phyloP scores from a whole-genome alignment of 2,797 vertebrate species.

The Ctenopoma multispine region DNA sequence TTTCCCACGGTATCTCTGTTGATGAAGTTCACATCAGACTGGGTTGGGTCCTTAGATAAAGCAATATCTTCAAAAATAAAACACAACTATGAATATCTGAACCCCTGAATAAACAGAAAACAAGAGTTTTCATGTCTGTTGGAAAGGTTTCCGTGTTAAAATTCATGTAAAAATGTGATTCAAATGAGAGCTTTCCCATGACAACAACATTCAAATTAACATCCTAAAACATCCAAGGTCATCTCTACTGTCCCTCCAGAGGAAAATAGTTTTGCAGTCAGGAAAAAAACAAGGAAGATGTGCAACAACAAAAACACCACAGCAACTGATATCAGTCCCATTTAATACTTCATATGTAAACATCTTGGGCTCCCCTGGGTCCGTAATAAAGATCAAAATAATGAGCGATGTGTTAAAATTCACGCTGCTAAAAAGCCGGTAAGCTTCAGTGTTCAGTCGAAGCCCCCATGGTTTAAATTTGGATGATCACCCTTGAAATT shows the following conservation, averaged over 20 bases:
- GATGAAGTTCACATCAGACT: slow-evolving; percentile 39
- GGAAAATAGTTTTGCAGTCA: slow-evolving; percentile 42
- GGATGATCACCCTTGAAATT: slow-evolving; percentile 41
- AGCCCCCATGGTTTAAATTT: slow-evolving; percentile 31
- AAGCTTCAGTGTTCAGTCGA: slow-evolving; percentile 2
- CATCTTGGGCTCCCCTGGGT: slow-evolving; percentile 32
- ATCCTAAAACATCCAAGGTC: slow-evolving; percentile 24
- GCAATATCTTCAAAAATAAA: slow-evolving; percentile 26
- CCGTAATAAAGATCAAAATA: slow-evolving; percentile 13
- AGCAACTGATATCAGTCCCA: slow-evolving; percentile 26
- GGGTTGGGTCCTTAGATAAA: slow-evolving; percentile 3
- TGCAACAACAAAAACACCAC: slow-evolving; percentile 48
- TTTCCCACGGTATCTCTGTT: slow-evolving; percentile 51
- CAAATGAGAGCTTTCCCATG: slow-evolving; percentile 28
- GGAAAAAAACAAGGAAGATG: not conserved
- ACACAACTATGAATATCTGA: slow-evolving; percentile 5
- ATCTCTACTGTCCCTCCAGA: slow-evolving; percentile 27
- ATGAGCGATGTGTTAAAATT: slow-evolving; percentile 51
- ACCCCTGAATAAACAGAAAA: slow-evolving; percentile 16
- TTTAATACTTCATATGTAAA: slow-evolving; percentile 44
- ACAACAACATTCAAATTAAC: slow-evolving; percentile 16
- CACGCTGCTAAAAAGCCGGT: slow-evolving; percentile 21
- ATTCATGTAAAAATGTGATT: not conserved
- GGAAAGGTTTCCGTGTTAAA: slow-evolving; percentile 6
- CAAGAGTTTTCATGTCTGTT: not conserved